Percentiles rank a stretch among this genome's conserved stretches.
Evolutionary conservation across 2,888 invertebrate species (phyloP).

Genomic region (Drosophila mimica): DNA sequence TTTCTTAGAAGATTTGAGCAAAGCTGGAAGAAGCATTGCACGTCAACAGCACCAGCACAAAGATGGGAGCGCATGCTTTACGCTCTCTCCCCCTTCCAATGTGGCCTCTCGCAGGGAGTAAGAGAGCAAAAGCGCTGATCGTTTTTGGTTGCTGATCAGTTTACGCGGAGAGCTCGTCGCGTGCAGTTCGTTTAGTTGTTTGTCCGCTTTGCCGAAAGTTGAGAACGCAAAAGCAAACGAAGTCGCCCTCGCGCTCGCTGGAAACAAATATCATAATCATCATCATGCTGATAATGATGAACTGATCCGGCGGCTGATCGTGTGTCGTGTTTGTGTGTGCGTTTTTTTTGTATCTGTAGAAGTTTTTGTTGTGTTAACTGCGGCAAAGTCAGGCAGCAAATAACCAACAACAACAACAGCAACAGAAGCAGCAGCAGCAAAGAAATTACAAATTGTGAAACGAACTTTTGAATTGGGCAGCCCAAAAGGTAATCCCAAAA

Average conservation of each 20-base stretch:
- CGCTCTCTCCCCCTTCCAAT: constrained; percentile 19
- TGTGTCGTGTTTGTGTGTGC: constrained; percentile 36
- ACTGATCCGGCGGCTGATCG: constrained; percentile 67
- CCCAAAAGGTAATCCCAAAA: constrained; percentile 48
- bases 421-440: constrained; percentile 41
- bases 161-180: constrained; percentile 63
- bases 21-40: constrained; percentile 31
- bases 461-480: constrained; percentile 47
- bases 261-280: constrained; percentile 29
- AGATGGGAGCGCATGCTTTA: constrained; percentile 5
- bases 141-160: constrained; percentile 48
- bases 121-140: constrained; percentile 20
- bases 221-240: constrained; percentile 46
- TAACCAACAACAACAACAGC: constrained; percentile 18
- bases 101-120: constrained; percentile 22
- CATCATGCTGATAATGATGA: constrained; percentile 52
- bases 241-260: constrained; percentile 52
- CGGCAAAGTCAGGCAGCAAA: constrained; percentile 54
- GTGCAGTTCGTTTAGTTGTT: constrained; percentile 49
- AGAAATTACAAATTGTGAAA: constrained; percentile 55
- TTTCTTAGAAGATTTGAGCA: constrained; percentile 41
- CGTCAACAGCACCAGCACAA: neutral
- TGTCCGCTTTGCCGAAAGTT: constrained; percentile 64
- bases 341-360: constrained; percentile 16
- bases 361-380: constrained; percentile 53